These are phyloP conservation scores for Urosaurus nigricauda DNA, from an alignment of 2,797 vertebrate genomes.

Conservation along the genomic window DNA sequence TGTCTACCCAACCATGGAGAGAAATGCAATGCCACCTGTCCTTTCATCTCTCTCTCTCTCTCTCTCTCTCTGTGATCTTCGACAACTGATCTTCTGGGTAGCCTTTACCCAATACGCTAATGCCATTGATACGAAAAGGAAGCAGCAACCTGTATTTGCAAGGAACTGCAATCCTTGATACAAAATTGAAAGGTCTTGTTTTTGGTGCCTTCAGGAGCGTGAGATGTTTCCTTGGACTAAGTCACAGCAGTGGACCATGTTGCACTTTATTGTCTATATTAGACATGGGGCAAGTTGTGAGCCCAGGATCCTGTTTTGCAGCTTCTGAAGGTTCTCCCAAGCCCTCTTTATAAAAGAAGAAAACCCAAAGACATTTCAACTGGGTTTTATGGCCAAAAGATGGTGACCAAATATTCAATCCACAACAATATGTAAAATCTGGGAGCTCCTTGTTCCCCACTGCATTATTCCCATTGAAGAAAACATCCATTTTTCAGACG, in stretches of 20 bases:
- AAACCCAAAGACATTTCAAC: too few relatives aligned
- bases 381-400: too few relatives aligned
- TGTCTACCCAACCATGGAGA: slow-evolving; percentile 42
- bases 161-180: slow-evolving; percentile 17
- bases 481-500: too few relatives aligned
- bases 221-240: background rate
- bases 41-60: slow-evolving; percentile 12
- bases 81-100: slow-evolving; percentile 52
- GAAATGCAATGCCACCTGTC: slow-evolving; percentile 39
- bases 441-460: too few relatives aligned
- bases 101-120: slow-evolving; percentile 32
- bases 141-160: slow-evolving; percentile 20
- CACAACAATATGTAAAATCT: too few relatives aligned
- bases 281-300: background rate
- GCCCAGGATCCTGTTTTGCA: background rate
- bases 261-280: background rate
- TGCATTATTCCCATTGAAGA: too few relatives aligned
- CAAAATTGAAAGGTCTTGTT: background rate
- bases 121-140: slow-evolving; percentile 37
- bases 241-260: background rate
- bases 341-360: too few relatives aligned
- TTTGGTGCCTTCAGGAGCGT: background rate
- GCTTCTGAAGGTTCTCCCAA: too few relatives aligned
- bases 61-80: slow-evolving; percentile 13
- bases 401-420: too few relatives aligned